These are phyloP conservation scores for Cotesia glomerata DNA, from an alignment of 1,140 invertebrate genomes.

Conservation along the genomic window DNA sequence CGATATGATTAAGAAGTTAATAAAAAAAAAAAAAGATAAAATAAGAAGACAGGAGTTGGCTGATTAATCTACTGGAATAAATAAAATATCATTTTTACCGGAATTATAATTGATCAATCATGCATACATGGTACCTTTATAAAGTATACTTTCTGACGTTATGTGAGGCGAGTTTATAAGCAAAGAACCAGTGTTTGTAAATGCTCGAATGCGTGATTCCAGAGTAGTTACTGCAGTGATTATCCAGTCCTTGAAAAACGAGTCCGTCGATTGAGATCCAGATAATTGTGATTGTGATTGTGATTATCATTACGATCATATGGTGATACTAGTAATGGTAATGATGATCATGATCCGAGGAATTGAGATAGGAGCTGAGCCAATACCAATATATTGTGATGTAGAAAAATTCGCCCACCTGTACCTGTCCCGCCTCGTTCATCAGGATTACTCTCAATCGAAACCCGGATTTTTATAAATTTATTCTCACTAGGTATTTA, in stretches of 20 bases:
- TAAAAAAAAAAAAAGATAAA: neutral
- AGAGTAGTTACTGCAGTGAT: slow-evolving; percentile 1
- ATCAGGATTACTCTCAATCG: slow-evolving; percentile 15
- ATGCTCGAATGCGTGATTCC: neutral
- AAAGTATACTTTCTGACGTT: too few relatives aligned
- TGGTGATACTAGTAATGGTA: too few relatives aligned
- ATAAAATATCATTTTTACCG: neutral
- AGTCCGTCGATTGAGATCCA: neutral
- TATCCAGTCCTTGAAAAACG: slow-evolving; percentile 16
- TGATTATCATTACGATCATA: neutral
- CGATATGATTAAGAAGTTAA: neutral
- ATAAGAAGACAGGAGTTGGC: neutral
- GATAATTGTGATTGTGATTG: neutral
- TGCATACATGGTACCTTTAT: neutral
- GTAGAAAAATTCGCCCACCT: slow-evolving; percentile 21
- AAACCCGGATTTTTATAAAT: neutral
- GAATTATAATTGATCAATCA: slow-evolving; percentile 7
- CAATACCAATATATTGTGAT: neutral
- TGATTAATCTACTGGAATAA: slow-evolving; percentile 13
- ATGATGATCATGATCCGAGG: neutral
- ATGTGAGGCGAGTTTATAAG: too few relatives aligned
- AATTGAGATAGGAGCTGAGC: too few relatives aligned
- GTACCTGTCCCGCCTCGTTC: slow-evolving; percentile 18
- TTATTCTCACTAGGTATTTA: slow-evolving; percentile 18
- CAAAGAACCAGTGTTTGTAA: neutral